A percentile compares a stretch with the other conserved stretches of the same genome.
Conservation (phyloP, 2,888 invertebrate species). For the Synanthedon formicaeformis region DNA sequence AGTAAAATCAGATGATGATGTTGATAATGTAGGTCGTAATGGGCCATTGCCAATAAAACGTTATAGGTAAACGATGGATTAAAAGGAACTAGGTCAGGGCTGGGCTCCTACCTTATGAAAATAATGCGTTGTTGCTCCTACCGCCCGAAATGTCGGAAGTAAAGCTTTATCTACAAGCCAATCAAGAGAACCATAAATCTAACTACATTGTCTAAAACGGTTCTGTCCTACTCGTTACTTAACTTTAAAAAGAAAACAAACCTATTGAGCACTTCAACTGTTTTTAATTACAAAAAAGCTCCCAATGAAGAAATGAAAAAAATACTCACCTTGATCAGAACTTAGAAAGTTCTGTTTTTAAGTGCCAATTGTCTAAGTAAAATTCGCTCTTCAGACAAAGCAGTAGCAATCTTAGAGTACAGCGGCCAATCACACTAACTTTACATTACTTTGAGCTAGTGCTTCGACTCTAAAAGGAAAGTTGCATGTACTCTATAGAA, state of each 20-base stretch:
- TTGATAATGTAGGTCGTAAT: slow-evolving; percentile 70
- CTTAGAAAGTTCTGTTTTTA: neutral
- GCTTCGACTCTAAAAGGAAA: slow-evolving; percentile 37
- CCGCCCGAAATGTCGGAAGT: slow-evolving; percentile 29
- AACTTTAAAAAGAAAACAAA: too few relatives aligned
- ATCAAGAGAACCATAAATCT: slow-evolving; percentile 4
- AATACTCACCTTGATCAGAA: neutral
- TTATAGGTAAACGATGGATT: slow-evolving; percentile 71
- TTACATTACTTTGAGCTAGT: slow-evolving; percentile 29
- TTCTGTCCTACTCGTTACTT: too few relatives aligned
- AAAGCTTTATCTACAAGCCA: slow-evolving; percentile 32
- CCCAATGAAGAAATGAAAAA: neutral
- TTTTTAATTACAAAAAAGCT: too few relatives aligned
- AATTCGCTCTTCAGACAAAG: neutral
- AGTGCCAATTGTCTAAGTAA: neutral
- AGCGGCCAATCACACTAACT: slow-evolving; percentile 32
- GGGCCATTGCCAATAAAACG: slow-evolving; percentile 69
- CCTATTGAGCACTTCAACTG: too few relatives aligned
- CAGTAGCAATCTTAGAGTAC: slow-evolving; percentile 13
- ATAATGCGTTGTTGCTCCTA: slow-evolving; percentile 43
- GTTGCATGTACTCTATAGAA: slow-evolving; percentile 46
- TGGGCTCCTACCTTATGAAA: slow-evolving; percentile 57
- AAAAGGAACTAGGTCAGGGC: slow-evolving; percentile 66
- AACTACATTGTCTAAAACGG: too few relatives aligned
- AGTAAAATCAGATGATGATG: slow-evolving; percentile 70